Percentiles rank a stretch among this genome's conserved stretches.
Evolutionary conservation across 2,888 invertebrate genomes (phyloP).

Genomic region (Cecidostiba fungosa): DNA sequence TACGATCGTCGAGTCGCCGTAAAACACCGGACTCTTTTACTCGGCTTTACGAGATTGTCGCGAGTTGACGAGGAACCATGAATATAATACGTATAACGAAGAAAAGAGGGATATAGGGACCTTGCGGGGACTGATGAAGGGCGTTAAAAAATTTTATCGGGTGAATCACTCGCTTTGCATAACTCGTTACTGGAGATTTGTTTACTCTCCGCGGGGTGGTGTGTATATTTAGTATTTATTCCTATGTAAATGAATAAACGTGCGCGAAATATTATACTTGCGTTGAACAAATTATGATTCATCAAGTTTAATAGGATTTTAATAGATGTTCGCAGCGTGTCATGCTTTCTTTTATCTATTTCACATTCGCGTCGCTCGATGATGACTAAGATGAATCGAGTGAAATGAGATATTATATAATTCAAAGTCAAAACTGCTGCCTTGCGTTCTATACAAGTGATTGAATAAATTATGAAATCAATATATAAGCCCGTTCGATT

Average conservation of each 20-base stretch:
- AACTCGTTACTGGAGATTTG: not conserved
- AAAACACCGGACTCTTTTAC: constrained; percentile 57
- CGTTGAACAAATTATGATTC: constrained; percentile 28
- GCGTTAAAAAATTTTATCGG: constrained; percentile 25
- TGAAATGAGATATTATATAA: constrained; percentile 39
- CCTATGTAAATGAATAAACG: not conserved
- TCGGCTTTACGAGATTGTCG: not conserved
- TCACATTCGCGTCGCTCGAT: constrained; percentile 6
- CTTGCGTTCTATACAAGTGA: not conserved
- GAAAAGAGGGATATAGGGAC: not conserved
- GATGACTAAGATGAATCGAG: constrained; percentile 39
- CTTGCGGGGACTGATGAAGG: not conserved
- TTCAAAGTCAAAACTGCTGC: not conserved
- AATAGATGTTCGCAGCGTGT: constrained; percentile 31
- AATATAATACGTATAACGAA: not conserved
- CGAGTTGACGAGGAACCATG: constrained; percentile 25
- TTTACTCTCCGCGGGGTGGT: not conserved
- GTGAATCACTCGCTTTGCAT: not conserved
- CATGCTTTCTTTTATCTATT: constrained; percentile 43
- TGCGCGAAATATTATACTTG: constrained; percentile 12
- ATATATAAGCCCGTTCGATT: not conserved
- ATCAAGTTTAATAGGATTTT: constrained; percentile 26
- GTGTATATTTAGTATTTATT: not conserved
- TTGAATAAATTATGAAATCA: constrained; percentile 38
- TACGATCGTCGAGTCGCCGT: constrained; percentile 70